Percentiles rank a stretch among this genome's conserved stretches.
These are phyloP conservation scores for Uromys caudimaculatus DNA, from an alignment of 2,797 vertebrate genomes.

Conservation along the genomic window DNA sequence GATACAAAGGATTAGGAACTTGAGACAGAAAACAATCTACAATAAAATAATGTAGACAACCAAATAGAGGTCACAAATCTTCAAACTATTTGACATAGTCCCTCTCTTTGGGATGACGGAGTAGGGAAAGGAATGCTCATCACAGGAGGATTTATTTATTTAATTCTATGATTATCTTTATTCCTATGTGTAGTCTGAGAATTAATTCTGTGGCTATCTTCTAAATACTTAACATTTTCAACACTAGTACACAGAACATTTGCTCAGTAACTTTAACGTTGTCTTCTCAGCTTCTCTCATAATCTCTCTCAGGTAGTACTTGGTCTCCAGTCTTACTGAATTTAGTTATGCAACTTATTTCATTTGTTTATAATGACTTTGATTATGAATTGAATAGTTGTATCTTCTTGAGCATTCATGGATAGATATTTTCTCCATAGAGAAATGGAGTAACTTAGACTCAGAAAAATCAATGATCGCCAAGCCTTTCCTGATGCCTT, in stretches of 20 bases:
- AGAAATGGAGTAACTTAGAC: not conserved
- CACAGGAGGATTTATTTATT: not conserved
- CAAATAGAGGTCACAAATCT: not conserved
- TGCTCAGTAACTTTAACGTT: not conserved
- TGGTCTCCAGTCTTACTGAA: not conserved
- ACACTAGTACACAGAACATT: not conserved
- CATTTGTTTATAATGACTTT: not conserved
- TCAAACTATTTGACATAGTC: not conserved
- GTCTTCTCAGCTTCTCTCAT: not conserved
- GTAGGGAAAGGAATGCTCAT: fast-evolving
- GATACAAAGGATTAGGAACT: constrained; percentile 16
- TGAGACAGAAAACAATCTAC: not conserved
- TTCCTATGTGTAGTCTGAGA: not conserved
- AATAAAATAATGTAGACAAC: not conserved
- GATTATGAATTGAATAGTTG: not conserved
- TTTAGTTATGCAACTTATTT: not conserved
- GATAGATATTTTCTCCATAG: not conserved
- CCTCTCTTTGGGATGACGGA: no score
- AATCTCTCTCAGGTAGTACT: not conserved
- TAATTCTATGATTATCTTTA: not conserved
- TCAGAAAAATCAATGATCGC: not conserved
- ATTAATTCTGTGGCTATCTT: not conserved
- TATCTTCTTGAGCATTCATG: not conserved
- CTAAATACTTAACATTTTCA: not conserved
- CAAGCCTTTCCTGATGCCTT: not conserved